Evolutionary conservation across 2,113 vertebrate species (phyloP).

Genomic region (Misgurnus mizolepis): DNA sequence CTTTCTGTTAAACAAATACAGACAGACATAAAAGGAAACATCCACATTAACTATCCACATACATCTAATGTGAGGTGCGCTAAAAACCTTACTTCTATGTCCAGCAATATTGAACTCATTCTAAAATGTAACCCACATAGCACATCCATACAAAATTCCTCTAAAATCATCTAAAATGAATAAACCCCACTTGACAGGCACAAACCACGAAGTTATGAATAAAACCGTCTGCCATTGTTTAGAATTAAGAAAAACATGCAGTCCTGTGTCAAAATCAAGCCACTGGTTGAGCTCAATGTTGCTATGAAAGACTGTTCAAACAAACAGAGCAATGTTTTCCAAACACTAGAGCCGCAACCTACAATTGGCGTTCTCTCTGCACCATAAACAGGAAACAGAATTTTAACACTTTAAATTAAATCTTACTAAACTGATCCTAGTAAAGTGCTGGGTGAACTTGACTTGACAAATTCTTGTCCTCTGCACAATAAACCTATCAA

Average conservation of each 20-base stretch:
- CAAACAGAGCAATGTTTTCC: no score
- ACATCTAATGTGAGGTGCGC: neutral
- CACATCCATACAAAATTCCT: neutral
- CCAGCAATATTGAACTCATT: neutral
- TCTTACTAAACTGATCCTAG: neutral
- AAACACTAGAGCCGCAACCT: no score
- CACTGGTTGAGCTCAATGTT: no score
- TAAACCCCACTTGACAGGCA: no score
- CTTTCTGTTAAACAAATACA: constrained; percentile 31
- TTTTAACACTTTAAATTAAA: constrained; percentile 3
- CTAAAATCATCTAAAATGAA: neutral
- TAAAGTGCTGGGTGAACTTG: no score
- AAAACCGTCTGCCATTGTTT: no score
- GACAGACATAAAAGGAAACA: constrained; percentile 22
- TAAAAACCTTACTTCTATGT: neutral
- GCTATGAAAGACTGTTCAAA: no score
- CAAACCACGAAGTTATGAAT: no score
- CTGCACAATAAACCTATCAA: no score
- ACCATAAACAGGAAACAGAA: constrained; percentile 3
- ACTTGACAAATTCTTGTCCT: no score
- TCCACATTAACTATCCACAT: neutral
- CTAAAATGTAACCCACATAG: constrained; percentile 15
- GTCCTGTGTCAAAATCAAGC: no score
- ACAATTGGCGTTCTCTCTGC: neutral
- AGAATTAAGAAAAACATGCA: no score